Evolutionary conservation across 2,113 vertebrate species (phyloP).

Genomic region (Polyodon spathula): DNA sequence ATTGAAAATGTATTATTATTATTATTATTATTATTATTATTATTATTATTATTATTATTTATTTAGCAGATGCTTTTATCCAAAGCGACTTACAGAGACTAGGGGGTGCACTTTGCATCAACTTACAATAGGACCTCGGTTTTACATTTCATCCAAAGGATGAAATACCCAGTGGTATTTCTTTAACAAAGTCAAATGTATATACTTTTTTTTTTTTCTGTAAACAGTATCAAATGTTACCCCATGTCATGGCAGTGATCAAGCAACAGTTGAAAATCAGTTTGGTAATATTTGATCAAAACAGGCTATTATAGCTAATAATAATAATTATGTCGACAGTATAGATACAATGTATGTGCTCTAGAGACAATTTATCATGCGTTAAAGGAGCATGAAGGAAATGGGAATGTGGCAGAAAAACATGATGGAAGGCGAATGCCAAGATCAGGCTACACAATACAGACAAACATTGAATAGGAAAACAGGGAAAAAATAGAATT

Average conservation of each 20-base stretch:
- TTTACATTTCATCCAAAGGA: no score
- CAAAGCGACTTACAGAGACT: no score
- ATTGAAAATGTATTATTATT: no score
- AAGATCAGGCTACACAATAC: slow-evolving; percentile 26
- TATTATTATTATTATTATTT: no score
- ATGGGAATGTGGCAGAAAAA: slow-evolving; percentile 16
- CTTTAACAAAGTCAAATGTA: no score
- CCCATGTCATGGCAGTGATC: slow-evolving; percentile 26
- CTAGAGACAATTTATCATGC: slow-evolving; percentile 25
- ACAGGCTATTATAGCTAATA: slow-evolving; percentile 34
- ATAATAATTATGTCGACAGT: slow-evolving; percentile 36
- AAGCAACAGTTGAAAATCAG: slow-evolving; percentile 37
- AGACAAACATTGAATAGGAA: slow-evolving; percentile 16
- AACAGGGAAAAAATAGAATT: slow-evolving; percentile 16
- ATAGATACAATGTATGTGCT: slow-evolving; percentile 35
- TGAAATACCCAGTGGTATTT: no score
- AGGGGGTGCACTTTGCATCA: no score
- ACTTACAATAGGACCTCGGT: no score
- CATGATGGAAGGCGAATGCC: slow-evolving; percentile 29
- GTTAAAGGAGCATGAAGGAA: slow-evolving; percentile 18
- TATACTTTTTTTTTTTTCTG: no score
- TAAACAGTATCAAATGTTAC: no score
- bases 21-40: no score
- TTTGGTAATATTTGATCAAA: slow-evolving; percentile 39
- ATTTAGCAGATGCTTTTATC: no score